Evolutionary conservation across 2,888 invertebrate genomes (phyloP).

Genomic region (Zootermopsis nevadensis): DNA sequence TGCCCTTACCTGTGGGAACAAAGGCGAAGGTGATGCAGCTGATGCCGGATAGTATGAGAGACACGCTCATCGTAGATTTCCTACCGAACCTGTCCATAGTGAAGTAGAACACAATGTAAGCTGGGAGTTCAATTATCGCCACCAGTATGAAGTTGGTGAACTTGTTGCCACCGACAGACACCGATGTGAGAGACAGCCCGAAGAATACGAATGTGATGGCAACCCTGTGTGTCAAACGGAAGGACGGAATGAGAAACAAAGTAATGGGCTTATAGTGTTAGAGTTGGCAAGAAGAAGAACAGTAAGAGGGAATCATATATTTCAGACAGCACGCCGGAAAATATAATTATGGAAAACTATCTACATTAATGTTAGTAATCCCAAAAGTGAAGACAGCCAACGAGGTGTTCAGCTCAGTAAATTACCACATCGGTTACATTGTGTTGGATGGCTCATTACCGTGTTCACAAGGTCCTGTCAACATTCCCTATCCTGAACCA

Average conservation of each 20-base stretch:
- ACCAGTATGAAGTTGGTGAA: conserved; percentile 56
- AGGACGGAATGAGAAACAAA: not conserved
- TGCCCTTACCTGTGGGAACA: conserved; percentile 66
- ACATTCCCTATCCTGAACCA: no score
- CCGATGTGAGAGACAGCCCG: conserved; percentile 57
- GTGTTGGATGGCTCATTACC: no score
- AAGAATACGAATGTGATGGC: conserved; percentile 57
- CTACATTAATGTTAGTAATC: no score
- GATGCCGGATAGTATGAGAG: conserved; percentile 55
- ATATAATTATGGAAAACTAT: no score
- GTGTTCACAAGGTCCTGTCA: no score
- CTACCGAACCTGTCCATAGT: conserved; percentile 54
- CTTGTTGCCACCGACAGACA: conserved; percentile 55
- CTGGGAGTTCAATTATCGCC: conserved; percentile 56
- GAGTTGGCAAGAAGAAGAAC: no score
- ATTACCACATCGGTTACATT: no score
- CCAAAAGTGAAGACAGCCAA: no score
- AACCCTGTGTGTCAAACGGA: conserved; percentile 52
- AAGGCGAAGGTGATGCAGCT: conserved; percentile 70
- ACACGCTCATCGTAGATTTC: conserved; percentile 50
- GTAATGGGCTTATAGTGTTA: no score
- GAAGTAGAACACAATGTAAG: conserved; percentile 53
- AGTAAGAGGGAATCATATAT: no score
- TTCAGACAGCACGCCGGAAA: no score
- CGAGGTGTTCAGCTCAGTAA: no score